Base-by-base conservation (phyloP, 2,888 invertebrate species). In the Drosophila borealis region DNA sequence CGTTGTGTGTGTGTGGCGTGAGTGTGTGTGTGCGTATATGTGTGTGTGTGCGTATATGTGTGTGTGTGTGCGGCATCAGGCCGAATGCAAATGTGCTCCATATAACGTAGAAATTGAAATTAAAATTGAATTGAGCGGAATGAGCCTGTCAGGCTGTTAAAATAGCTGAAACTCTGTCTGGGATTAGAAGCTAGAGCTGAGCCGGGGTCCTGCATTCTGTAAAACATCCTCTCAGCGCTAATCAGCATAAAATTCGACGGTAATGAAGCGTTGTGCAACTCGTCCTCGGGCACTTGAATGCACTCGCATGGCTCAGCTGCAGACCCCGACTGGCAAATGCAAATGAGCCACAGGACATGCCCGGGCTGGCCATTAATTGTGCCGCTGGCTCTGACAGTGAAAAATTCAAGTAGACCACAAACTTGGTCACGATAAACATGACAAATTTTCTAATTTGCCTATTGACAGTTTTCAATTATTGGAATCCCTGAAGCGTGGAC, bases 391-490 rank as follows among this genome's bases (percentile, higher is more conserved):
- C 21, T 67, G 53, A 55, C 61, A 71, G 39, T 61, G 49, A 60
- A 50, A 49, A 44, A 48, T 39, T 44, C 54, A 46, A 39, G 29
- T 46, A 44, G 56, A 71, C 81, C 81, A 65, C 78, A 74, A 74
- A 70, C 54, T 70, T 73, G 70, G 70, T 70, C 77, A 74, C 70
- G 70, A 76, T 65, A 74, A 77, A 87, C 88, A 87, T 88, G 76
- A 86, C 82, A 81, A 89, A 89, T 88, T 89, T 64, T 55, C 57
- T 79, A 82, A 87, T 88, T 85, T 89, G 73, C 81, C 67, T 73
- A 89, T 85, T 89, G 86, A 87, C 88, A 88, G 88, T 89, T 87
- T 87, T 87, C 88, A 87, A 87, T 87, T 87, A 87, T 70, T 70
- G 81, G 61, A 89, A 61, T 62, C 70, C 37, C 46, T 85, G 75